These are phyloP conservation scores for Brienomyrus brachyistius DNA, from an alignment of 2,113 vertebrate genomes.

Conservation along the genomic window DNA sequence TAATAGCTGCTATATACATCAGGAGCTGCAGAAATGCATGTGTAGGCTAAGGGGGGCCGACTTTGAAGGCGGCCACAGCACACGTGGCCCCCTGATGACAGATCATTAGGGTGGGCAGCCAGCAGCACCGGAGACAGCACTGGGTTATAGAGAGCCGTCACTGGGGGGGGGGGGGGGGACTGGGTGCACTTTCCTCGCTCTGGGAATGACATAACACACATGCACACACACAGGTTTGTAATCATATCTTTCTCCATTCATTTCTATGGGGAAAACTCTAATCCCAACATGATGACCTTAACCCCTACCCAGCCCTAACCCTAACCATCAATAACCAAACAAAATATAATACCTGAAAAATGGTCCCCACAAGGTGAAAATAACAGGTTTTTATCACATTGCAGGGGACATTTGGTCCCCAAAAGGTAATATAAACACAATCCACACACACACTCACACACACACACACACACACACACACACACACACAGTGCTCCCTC, in stretches of 20 bases:
- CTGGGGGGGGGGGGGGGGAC: conserved; percentile 30
- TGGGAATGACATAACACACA: not conserved
- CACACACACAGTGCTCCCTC: not conserved
- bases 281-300: no score
- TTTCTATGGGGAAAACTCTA: not conserved
- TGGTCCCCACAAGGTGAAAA: no score
- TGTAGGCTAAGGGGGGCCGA: not conserved
- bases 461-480: not conserved
- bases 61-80: not conserved
- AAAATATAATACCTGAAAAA: no score
- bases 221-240: not conserved
- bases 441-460: no score
- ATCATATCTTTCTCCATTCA: not conserved
- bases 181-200: conserved; percentile 32
- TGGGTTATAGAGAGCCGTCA: conserved; percentile 36
- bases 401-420: no score
- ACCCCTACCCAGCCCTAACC: no score
- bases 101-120: conserved; percentile 27
- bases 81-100: not conserved
- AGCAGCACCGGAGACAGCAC: conserved; percentile 6
- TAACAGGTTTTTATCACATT: no score
- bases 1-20: not conserved
- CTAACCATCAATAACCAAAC: no score
- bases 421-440: no score
- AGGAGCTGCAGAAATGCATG: not conserved